Conservation (phyloP, 2,797 vertebrate genomes). For the Eulemur rubriventer region DNA sequence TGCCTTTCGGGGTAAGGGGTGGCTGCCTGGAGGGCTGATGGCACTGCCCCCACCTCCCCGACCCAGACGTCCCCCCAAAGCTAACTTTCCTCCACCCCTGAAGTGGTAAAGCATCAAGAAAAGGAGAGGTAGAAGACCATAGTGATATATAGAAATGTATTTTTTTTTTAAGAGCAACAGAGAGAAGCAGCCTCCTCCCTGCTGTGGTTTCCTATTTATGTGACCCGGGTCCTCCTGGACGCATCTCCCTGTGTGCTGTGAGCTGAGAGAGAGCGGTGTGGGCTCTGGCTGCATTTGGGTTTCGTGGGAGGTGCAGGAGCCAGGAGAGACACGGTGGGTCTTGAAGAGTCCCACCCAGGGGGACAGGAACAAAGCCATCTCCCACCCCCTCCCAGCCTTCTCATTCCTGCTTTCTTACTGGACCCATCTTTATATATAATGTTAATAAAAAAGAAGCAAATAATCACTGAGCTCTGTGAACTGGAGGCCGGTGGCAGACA, state of each 20-base stretch:
- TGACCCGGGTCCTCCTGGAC: slow-evolving; percentile 81
- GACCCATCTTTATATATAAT: slow-evolving; percentile 72
- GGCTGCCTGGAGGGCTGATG: neutral
- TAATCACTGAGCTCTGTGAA: slow-evolving; percentile 58
- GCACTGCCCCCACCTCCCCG: neutral
- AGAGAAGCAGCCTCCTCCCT: slow-evolving; percentile 78
- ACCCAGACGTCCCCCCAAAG: neutral
- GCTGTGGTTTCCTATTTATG: slow-evolving; percentile 86
- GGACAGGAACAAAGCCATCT: slow-evolving; percentile 41
- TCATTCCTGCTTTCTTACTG: slow-evolving; percentile 74
- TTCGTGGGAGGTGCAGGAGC: slow-evolving; percentile 26
- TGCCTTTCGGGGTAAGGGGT: slow-evolving; percentile 42
- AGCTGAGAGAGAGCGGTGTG: slow-evolving; percentile 73
- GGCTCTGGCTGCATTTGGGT: slow-evolving; percentile 55
- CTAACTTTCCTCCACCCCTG: slow-evolving; percentile 10
- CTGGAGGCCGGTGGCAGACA: slow-evolving; percentile 8
- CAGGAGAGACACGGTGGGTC: neutral
- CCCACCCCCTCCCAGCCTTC: slow-evolving; percentile 16
- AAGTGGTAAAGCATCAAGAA: slow-evolving; percentile 56
- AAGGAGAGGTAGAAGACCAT: slow-evolving; percentile 38
- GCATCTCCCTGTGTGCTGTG: slow-evolving; percentile 77
- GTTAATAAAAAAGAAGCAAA: slow-evolving; percentile 80
- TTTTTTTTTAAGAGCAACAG: slow-evolving; percentile 80
- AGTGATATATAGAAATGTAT: slow-evolving; percentile 54
- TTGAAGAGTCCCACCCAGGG: neutral